phyloP scores from a whole-genome alignment of 2,888 invertebrate species.

The Agrochola litura region DNA sequence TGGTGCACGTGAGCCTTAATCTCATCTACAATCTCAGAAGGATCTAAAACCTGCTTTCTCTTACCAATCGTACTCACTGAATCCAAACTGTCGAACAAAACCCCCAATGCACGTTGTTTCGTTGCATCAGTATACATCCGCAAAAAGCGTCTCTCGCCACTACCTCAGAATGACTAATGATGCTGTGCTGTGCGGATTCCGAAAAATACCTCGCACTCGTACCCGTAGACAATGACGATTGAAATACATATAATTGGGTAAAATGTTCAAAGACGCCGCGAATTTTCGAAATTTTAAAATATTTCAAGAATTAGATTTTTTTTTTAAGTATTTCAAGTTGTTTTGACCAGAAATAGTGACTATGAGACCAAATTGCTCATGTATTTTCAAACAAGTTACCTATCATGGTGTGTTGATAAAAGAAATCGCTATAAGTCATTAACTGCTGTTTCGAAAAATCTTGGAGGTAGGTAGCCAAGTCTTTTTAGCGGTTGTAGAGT shows the following conservation, averaged over 20 bases:
- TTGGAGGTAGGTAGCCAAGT: background rate
- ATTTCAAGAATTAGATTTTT: background rate
- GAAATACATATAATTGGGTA: conserved; percentile 79
- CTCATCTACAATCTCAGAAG: background rate
- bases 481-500: background rate
- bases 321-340: background rate
- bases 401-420: background rate
- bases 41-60: background rate
- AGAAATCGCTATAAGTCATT: background rate
- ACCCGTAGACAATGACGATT: conserved; percentile 80
- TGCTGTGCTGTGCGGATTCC: conserved; percentile 77
- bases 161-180: conserved; percentile 85
- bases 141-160: conserved; percentile 82
- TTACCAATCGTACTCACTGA: background rate
- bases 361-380: background rate
- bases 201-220: conserved; percentile 81
- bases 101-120: conserved; percentile 56
- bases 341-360: background rate
- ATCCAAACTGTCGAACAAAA: conserved; percentile 37
- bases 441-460: background rate
- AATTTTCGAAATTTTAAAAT: conserved; percentile 8
- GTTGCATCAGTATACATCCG: conserved; percentile 77
- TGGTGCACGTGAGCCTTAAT: no score
- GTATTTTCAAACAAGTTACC: background rate
- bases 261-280: conserved; percentile 62